phyloP scores from a whole-genome alignment of 2,113 vertebrate species.

The Saguinus midas region DNA sequence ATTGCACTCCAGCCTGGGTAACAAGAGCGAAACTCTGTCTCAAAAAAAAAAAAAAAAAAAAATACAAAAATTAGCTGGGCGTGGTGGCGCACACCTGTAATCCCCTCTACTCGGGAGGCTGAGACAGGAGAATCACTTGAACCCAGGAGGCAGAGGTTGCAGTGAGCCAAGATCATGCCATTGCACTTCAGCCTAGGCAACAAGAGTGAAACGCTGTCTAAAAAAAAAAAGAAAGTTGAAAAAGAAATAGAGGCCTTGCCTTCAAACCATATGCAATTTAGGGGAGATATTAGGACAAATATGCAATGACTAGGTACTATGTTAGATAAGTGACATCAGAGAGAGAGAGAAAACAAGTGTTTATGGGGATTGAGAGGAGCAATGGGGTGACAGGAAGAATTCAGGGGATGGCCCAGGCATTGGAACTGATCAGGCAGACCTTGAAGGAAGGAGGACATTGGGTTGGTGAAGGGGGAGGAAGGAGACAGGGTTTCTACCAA shows the following conservation, averaged over 20 bases:
- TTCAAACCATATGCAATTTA: background rate
- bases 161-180: no score
- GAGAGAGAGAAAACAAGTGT: background rate
- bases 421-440: background rate
- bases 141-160: no score
- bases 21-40: no score
- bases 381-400: background rate
- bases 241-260: background rate
- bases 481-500: background rate
- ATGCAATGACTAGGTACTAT: background rate
- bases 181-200: no score
- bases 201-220: background rate
- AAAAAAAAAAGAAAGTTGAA: background rate
- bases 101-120: no score
- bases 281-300: background rate
- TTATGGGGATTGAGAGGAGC: background rate
- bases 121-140: no score
- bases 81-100: no score
- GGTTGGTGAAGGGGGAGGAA: background rate
- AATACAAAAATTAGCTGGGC: no score
- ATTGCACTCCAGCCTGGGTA: no score
- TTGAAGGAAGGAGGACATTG: background rate
- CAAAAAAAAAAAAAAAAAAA: no score
- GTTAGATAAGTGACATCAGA: background rate
- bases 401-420: background rate